These are phyloP conservation scores for Glossosoma conforme DNA, from an alignment of 1,140 invertebrate species.

Conservation along the genomic window DNA sequence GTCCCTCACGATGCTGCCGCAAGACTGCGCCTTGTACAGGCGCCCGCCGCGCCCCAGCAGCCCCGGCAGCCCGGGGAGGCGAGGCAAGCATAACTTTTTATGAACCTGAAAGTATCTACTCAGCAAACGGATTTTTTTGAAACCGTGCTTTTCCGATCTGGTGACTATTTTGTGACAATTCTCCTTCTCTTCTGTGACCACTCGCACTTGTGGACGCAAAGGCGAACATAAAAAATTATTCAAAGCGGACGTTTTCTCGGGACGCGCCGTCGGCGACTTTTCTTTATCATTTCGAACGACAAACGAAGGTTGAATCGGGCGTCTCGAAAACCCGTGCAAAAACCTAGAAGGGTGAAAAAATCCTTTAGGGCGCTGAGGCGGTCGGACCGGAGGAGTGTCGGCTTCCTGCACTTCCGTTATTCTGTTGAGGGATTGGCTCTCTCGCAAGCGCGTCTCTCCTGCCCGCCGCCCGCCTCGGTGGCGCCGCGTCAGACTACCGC, in stretches of 20 bases:
- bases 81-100: slow-evolving; percentile 27
- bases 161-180: slow-evolving; percentile 42
- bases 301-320: slow-evolving; percentile 35
- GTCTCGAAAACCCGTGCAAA: slow-evolving; percentile 32
- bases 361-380: slow-evolving; percentile 16
- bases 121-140: slow-evolving; percentile 56
- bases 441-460: slow-evolving; percentile 64
- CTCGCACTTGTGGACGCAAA: slow-evolving; percentile 20
- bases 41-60: slow-evolving; percentile 49
- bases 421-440: slow-evolving; percentile 75
- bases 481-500: slow-evolving; percentile 35
- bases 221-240: slow-evolving; percentile 17
- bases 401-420: slow-evolving; percentile 75
- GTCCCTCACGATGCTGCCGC: slow-evolving; percentile 52
- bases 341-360: slow-evolving; percentile 28
- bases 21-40: slow-evolving; percentile 57
- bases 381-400: slow-evolving; percentile 29
- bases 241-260: slow-evolving; percentile 25
- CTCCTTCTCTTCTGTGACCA: slow-evolving; percentile 40
- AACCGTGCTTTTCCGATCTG: slow-evolving; percentile 41
- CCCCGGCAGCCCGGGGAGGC: slow-evolving; percentile 52
- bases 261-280: slow-evolving; percentile 31
- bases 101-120: slow-evolving; percentile 61
- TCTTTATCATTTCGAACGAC: slow-evolving; percentile 36
- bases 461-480: slow-evolving; percentile 54